phyloP scores from a whole-genome alignment of 2,113 vertebrate genomes.

The Notothenia coriiceps region DNA sequence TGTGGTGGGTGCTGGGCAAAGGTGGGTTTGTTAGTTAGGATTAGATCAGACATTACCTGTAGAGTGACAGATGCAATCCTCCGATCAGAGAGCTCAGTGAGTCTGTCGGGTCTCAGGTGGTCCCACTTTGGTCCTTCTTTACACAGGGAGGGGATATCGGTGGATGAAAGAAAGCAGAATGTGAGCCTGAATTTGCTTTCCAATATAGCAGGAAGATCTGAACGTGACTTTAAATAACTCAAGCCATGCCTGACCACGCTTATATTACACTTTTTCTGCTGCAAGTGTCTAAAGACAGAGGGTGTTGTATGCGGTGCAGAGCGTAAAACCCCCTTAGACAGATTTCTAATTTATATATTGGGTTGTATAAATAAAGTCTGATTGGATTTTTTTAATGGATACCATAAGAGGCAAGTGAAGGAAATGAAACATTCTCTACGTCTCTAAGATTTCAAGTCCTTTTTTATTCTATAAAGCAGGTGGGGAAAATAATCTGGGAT shows the following conservation, averaged over 20 bases:
- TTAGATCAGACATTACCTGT: slow-evolving; percentile 47
- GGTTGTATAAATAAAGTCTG: no score
- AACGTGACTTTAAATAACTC: background rate
- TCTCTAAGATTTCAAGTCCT: no score
- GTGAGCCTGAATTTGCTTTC: slow-evolving; percentile 14
- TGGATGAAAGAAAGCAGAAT: background rate
- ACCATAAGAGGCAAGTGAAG: no score
- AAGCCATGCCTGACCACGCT: background rate
- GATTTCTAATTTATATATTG: no score
- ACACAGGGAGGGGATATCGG: background rate
- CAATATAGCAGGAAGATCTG: slow-evolving; percentile 27
- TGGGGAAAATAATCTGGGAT: no score
- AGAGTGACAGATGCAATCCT: slow-evolving; percentile 47
- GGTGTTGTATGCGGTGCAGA: no score
- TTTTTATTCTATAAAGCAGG: no score
- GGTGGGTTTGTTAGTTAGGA: slow-evolving; percentile 40
- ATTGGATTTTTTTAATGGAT: no score
- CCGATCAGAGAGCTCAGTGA: slow-evolving; percentile 42
- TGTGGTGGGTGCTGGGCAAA: background rate
- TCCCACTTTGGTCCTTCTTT: slow-evolving; percentile 8
- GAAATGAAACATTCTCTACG: no score
- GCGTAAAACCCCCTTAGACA: no score
- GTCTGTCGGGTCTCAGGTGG: slow-evolving; percentile 16
- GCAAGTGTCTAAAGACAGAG: no score
- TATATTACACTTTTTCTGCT: background rate